Conservation (phyloP, 2,113 vertebrate species). For the Chascanopsetta lugubris region DNA sequence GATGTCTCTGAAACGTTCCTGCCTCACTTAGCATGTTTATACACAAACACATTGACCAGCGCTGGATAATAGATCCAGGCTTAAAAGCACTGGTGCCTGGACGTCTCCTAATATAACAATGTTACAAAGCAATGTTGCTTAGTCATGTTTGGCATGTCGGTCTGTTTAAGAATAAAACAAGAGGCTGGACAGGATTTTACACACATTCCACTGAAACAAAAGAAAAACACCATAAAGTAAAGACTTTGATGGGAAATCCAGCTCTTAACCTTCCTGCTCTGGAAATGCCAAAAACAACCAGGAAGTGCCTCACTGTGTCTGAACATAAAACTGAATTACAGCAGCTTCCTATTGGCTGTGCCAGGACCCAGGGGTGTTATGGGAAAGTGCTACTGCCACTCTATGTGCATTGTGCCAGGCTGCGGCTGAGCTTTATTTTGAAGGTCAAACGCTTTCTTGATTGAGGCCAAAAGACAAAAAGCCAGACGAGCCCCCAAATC, state of each 20-base stretch:
- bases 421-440: slow-evolving; percentile 22
- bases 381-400: slow-evolving; percentile 54
- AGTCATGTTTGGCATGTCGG: slow-evolving; percentile 50
- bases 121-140: slow-evolving; percentile 49
- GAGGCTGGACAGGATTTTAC: slow-evolving; percentile 35
- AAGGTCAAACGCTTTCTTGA: slow-evolving; percentile 57
- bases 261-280: slow-evolving; percentile 42
- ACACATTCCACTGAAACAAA: slow-evolving; percentile 61
- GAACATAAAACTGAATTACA: slow-evolving; percentile 59
- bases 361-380: slow-evolving; percentile 34
- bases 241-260: slow-evolving; percentile 16
- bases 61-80: slow-evolving; percentile 44
- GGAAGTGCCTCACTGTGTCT: slow-evolving; percentile 51
- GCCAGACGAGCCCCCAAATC: slow-evolving; percentile 4
- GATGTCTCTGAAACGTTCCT: slow-evolving; percentile 14
- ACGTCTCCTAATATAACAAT: slow-evolving; percentile 56
- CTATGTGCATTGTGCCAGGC: slow-evolving; percentile 22
- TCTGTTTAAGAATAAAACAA: slow-evolving; percentile 33
- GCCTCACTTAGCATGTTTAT: slow-evolving; percentile 24
- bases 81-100: slow-evolving; percentile 72
- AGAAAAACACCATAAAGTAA: slow-evolving; percentile 47
- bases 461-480: slow-evolving; percentile 13
- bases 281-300: slow-evolving; percentile 38
- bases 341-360: slow-evolving; percentile 25
- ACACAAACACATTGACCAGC: slow-evolving; percentile 9